Base-by-base conservation (phyloP, 1,140 invertebrate genomes). In the Drosophila azteca region DNA sequence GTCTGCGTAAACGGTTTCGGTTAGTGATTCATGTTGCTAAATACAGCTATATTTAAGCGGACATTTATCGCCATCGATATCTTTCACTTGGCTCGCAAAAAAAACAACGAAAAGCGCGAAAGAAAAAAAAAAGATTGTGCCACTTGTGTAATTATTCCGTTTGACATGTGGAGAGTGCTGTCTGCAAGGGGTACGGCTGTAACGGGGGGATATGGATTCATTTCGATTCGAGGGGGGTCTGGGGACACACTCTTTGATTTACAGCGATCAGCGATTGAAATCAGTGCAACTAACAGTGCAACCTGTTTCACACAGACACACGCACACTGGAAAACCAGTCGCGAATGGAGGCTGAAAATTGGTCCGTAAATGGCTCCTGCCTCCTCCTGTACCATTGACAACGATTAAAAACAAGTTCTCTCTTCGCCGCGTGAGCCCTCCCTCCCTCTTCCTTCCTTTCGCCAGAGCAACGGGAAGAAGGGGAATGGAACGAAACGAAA, bases 221-320 rank as follows among this genome's bases (percentile, higher is more conserved):
- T 13, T 39, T 39, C 11, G 35, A 9, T 11, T 35, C 8, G 57
- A 8, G 15, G 13, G 62, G 31, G 22, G 54, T n/a, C 7, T 17
- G 22, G 31, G 17, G 49, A 41, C 22, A 66, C 60, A 31, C 60
- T 66, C 64, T 68, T 69, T 60, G 60, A 84, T 75, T 84, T 83
- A 75, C 55, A 54, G 70, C 80, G 74, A 84, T 79, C 71, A 46
- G 71, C 59, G 31, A 55, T 55, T 70, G 63, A 80, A 88, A 88
- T 87, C 82, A 88, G 83, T 79, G 83, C 82, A 76, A 82, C 78
- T 87, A 88, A 87, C 82, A 87, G 82, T 88, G 82, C 83, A 87
- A 87, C 83, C 83, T 87, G 78, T 82, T 87, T 82, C 54, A 31
- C n/a, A 54, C 11, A 22, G 31, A 43, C 13, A 43, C 17, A 46